phyloP scores from a whole-genome alignment of 2,113 vertebrate species.

The Malurus alboscapulatus region DNA sequence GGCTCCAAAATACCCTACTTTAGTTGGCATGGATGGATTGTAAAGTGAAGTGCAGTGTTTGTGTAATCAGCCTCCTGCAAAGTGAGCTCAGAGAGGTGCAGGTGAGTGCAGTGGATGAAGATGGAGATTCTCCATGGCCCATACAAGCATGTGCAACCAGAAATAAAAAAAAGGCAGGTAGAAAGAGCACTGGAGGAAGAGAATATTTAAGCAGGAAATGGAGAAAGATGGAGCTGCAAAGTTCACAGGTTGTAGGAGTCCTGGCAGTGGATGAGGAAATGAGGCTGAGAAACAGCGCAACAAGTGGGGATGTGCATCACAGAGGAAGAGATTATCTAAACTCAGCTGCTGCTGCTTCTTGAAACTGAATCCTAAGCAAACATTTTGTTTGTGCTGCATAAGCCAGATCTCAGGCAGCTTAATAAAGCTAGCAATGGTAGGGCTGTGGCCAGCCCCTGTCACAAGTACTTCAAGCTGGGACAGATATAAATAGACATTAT shows the following conservation, averaged over 20 bases:
- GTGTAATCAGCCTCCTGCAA: not conserved
- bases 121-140: not conserved
- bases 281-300: not conserved
- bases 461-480: not conserved
- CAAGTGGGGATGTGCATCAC: not conserved
- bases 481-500: not conserved
- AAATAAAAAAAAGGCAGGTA: not conserved
- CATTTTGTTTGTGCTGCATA: not conserved
- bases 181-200: not conserved
- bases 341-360: constrained; percentile 1
- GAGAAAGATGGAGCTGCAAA: not conserved
- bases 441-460: not conserved
- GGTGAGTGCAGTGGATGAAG: not conserved
- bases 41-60: not conserved
- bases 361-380: constrained; percentile 17
- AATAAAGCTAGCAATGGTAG: not conserved
- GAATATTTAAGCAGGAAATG: not conserved
- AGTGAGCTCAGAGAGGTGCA: not conserved
- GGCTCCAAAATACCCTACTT: not conserved
- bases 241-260: not conserved
- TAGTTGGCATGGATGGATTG: not conserved
- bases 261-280: not conserved
- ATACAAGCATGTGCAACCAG: not conserved
- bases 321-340: not conserved
- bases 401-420: not conserved